A percentile compares a stretch with the other conserved stretches of the same genome.
These are phyloP conservation scores for Scaptomyza parva DNA, from an alignment of 2,888 invertebrate genomes.

Conservation along the genomic window DNA sequence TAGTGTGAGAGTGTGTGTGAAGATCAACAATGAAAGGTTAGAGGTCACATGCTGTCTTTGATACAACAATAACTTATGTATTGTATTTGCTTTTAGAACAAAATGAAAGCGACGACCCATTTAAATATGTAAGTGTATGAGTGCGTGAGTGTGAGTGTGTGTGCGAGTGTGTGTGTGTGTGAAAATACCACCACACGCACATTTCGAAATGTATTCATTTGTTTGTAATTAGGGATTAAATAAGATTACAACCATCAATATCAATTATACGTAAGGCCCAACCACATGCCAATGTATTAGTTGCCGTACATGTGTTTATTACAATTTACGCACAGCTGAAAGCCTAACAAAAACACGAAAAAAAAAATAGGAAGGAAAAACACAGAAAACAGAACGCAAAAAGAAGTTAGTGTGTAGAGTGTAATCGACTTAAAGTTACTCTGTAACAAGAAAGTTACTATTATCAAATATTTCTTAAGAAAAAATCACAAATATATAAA, in stretches of 20 bases:
- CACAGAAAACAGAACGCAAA: background rate
- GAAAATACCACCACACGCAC: constrained; percentile 33
- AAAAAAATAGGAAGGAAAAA: too few species aligned
- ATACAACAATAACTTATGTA: constrained; percentile 44
- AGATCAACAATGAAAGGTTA: constrained; percentile 2
- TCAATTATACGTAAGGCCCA: constrained; percentile 68
- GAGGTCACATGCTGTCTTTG: constrained; percentile 5
- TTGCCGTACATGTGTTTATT: constrained; percentile 62
- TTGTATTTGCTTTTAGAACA: constrained; percentile 36
- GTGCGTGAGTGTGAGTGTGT: background rate
- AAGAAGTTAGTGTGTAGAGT: background rate
- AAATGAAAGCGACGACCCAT: constrained; percentile 13
- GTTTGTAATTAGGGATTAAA: constrained; percentile 80
- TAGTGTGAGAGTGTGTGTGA: too few species aligned
- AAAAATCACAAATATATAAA: too few species aligned
- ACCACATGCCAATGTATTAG: constrained; percentile 59
- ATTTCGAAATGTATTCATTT: constrained; percentile 67
- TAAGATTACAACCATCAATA: constrained; percentile 79
- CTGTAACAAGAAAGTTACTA: background rate
- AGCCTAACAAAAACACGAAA: constrained; percentile 32
- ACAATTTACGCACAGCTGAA: constrained; percentile 62
- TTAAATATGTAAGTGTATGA: background rate
- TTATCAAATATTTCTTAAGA: background rate
- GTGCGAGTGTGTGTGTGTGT: background rate
- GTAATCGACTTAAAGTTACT: constrained; percentile 1